Conservation (phyloP, 2,797 vertebrate genomes). For the Sebastolobus altivelis region DNA sequence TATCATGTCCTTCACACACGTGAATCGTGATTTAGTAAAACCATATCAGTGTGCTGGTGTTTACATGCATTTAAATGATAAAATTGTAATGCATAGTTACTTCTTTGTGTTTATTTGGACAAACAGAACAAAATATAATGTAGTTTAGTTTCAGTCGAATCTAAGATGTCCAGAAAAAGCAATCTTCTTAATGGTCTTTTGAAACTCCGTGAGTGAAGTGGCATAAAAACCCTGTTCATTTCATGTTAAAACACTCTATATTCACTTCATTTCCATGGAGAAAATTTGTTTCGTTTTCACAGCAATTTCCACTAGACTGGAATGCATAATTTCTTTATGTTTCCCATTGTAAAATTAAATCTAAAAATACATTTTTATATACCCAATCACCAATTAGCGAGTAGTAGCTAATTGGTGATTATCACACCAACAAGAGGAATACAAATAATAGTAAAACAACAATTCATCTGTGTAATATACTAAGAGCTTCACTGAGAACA, state of each 20-base stretch:
- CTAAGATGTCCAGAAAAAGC: too few relatives aligned
- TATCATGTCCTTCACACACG: slow-evolving; percentile 42
- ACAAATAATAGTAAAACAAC: too few relatives aligned
- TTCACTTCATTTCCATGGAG: background rate
- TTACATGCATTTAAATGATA: background rate
- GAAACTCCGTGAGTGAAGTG: background rate
- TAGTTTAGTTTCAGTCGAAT: background rate
- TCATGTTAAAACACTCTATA: background rate
- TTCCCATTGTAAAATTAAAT: background rate
- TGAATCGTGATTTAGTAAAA: slow-evolving; percentile 25
- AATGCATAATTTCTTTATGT: background rate
- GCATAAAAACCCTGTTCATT: background rate
- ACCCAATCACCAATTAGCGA: background rate
- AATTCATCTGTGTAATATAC: too few relatives aligned
- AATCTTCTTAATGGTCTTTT: background rate
- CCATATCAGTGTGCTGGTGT: background rate
- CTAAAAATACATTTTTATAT: background rate
- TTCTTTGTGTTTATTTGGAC: background rate
- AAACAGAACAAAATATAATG: background rate
- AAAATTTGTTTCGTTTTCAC: background rate
- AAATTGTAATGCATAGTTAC: background rate
- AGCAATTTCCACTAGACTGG: background rate
- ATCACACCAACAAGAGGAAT: too few relatives aligned
- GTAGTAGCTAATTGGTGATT: background rate
- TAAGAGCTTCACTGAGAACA: too few relatives aligned